Evolutionary conservation across 2,888 invertebrate genomes (phyloP), one percentile per base, ranked within the genome.

Genomic region (Pherbina coryleti): DNA sequence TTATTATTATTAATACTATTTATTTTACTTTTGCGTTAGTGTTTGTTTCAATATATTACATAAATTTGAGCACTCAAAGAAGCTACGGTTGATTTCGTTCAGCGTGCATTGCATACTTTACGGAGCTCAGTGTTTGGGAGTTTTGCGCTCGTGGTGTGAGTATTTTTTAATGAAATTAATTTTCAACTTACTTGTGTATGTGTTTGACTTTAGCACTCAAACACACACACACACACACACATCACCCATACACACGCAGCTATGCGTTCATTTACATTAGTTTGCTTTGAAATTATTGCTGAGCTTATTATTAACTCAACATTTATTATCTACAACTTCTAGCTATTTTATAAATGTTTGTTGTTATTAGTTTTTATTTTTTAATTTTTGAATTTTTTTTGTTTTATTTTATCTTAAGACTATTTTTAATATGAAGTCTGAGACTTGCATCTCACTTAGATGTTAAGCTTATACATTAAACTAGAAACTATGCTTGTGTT

Each of bases 281-380:
- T 57, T 57, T 31, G 31, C 9, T 19, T 64, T 57, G 9, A n/a
- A 37, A 25, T 62, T 62, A 14, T 73, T 17, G n/a, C 49, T 62
- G 3, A 51, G 44, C 49, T 72, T 53, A 44, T 69, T 71, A n/a
- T 44, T 11, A 14, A 19, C 17, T 44, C 22, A 7, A 31, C 22
- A 37, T 62, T 55, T 62, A 9, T 62, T 72, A 72, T 77, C 77
- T 73, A 73, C 77, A 73, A 73, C 57, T 55, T 66, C 77, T 77
- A 76, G 44, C 76, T 76, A 76, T 71, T 34, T 9, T 67, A 25
- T 28, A 44, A n/a, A 67, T 51, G 22, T 69, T 51, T 2, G n/a
- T 28, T 25, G 28, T 17, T 14, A 25, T 25, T 49, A 44, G 9
- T 37, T 22, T 67, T 67, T 22, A 3, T n/a, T n/a, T n/a, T n/a